Percentiles rank a stretch among this genome's conserved stretches.
Conservation (phyloP, 2,888 invertebrate species). For the Seira sanloemensis region DNA sequence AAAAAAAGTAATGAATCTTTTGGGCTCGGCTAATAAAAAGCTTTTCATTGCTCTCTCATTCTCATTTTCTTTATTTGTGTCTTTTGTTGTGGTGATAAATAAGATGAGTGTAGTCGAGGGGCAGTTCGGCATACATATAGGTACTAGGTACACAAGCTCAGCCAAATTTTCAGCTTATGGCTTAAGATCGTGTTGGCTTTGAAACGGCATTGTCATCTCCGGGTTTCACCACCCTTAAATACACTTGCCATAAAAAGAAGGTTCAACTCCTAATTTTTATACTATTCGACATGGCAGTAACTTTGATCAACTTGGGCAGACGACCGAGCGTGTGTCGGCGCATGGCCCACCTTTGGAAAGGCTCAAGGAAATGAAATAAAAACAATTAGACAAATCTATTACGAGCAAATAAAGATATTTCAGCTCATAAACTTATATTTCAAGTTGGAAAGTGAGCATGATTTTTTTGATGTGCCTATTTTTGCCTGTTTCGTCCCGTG, state of each 20-base stretch:
- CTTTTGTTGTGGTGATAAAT: constrained; percentile 14
- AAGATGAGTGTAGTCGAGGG: neutral
- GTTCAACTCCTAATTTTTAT: neutral
- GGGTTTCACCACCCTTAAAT: neutral
- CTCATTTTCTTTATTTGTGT: constrained; percentile 13
- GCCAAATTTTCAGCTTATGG: neutral
- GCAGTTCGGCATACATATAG: too few relatives aligned
- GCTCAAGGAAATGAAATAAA: constrained; percentile 11
- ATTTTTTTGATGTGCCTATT: too few relatives aligned
- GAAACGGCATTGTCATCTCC: neutral
- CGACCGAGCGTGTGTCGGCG: constrained; percentile 12
- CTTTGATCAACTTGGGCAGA: too few relatives aligned
- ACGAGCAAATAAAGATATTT: constrained; percentile 2
- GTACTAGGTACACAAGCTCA: neutral
- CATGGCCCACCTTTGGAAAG: neutral
- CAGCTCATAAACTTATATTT: too few relatives aligned
- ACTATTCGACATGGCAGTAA: neutral
- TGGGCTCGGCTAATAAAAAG: constrained; percentile 34
- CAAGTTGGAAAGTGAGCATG: too few relatives aligned
- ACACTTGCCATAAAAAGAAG: neutral
- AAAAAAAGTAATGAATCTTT: constrained; percentile 61
- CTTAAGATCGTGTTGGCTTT: too few relatives aligned
- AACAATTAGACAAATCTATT: constrained; percentile 56
- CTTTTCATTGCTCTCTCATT: constrained; percentile 13
- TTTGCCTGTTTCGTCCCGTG: too few relatives aligned